A percentile compares a stretch with the other conserved stretches of the same genome.
Evolutionary conservation across 2,888 invertebrate genomes (phyloP).

Genomic region (Archips crataeganus): DNA sequence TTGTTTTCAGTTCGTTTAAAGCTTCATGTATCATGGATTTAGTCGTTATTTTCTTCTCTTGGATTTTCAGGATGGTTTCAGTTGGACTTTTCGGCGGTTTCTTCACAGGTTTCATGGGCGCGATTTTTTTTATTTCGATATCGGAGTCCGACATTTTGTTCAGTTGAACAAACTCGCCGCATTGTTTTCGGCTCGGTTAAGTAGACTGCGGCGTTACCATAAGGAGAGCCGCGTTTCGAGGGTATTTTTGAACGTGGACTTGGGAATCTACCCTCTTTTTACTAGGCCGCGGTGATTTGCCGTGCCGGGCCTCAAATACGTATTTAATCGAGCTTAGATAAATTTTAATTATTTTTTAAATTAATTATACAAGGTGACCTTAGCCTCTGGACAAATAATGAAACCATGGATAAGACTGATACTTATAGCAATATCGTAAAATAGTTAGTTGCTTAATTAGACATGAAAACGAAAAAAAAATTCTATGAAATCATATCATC

Average conservation of each 20-base stretch:
- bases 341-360: too few species aligned
- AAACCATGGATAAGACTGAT: too few species aligned
- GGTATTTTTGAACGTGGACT: neutral
- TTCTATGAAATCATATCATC: too few species aligned
- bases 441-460: too few species aligned
- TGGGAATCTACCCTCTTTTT: neutral
- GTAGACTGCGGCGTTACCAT: neutral
- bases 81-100: constrained; percentile 52
- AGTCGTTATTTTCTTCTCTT: constrained; percentile 64
- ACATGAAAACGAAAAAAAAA: too few species aligned
- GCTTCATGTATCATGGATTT: constrained; percentile 72
- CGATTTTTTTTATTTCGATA: constrained; percentile 53
- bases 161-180: neutral
- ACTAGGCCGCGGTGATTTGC: neutral
- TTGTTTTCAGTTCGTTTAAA: constrained; percentile 58
- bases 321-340: too few species aligned
- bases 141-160: constrained; percentile 50
- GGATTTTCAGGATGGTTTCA: constrained; percentile 48
- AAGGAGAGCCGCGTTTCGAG: constrained; percentile 3
- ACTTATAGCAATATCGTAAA: too few species aligned
- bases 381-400: too few species aligned
- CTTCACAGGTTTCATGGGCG: constrained; percentile 51
- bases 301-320: too few species aligned
- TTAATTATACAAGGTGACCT: too few species aligned
- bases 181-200: neutral